Evolutionary conservation across 2,888 invertebrate genomes (phyloP), one percentile per base, ranked within the genome.

Genomic region (Antheraea assamensis): DNA sequence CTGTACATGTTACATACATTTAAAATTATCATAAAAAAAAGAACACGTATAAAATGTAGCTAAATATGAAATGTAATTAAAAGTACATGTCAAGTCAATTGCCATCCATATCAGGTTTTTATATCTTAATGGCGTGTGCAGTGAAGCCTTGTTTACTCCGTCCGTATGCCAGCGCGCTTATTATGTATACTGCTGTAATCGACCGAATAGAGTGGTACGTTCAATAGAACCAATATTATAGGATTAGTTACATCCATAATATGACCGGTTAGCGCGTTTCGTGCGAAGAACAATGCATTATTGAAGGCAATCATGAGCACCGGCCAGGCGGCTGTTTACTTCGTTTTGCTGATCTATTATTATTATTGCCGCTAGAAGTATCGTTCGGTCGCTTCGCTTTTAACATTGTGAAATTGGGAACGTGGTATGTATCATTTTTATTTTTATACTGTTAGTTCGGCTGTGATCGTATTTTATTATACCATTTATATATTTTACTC

Each of bases 111-210:
- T 91, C 90, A 77, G 82, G 78, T 79, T 79, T 78, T 84, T 86
- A 88, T 88, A 91, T 91, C 90, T 91, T 88, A 91, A 91, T 92
- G 82, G 89, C 87, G 86, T 87, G 90, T 86, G 87, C 88, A 86
- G 86, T 88, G 85, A 84, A 83, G 85, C 80, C 89, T 90, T 91
- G 90, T 90, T 91, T 90, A 86, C 88, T 84, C 74, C 84, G 83
- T 80, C 81, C 82, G 80, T 83, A 81, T 82, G 79, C 82, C 81
- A 80, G 81, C 81, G 84, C 84, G 88, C 83, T 84, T 87, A 87
- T 88, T 88, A 88, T 81, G 81, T 83, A 83, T 80, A 82, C 79
- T 78, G 78, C 78, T 77, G 76, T 81, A 86, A 73, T 81, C 86
- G 75, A 35, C 81, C 74, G 76, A 85, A 80, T 83, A 74, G 71